These are phyloP conservation scores for Cherax destructor DNA, from an alignment of 1,140 invertebrate species.

Conservation along the genomic window DNA sequence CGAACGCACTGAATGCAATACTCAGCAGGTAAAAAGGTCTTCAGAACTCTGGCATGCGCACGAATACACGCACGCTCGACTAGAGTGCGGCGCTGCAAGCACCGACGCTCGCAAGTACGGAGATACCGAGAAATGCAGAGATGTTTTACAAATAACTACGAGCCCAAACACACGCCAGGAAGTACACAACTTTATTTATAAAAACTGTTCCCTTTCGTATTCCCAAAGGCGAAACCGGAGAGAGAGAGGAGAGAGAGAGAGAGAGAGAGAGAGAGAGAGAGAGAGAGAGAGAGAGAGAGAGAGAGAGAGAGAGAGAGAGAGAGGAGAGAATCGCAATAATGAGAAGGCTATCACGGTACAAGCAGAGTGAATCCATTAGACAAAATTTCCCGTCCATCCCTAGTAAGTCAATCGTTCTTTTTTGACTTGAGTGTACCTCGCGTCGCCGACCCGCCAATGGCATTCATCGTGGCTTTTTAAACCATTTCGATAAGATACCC, in stretches of 20 bases:
- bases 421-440: conserved; percentile 12
- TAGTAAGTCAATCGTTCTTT: conserved; percentile 45
- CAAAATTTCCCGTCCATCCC: background rate
- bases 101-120: background rate
- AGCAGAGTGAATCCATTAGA: conserved; percentile 31
- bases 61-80: background rate
- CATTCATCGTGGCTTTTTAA: conserved; percentile 40
- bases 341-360: conserved; percentile 8
- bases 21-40: background rate
- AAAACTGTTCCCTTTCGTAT: background rate
- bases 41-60: background rate
- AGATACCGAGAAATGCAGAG: background rate
- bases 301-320: background rate
- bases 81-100: background rate
- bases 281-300: too few species aligned
- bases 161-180: background rate
- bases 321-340: background rate
- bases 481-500: conserved; percentile 50
- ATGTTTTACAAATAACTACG: background rate
- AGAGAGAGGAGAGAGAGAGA: background rate
- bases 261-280: background rate
- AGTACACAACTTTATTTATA: background rate
- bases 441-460: conserved; percentile 38
- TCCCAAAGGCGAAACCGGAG: background rate
- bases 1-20: background rate